Percentiles rank a stretch among this genome's conserved stretches.
Evolutionary conservation across 2,888 invertebrate species (phyloP).

Genomic region (Mylabris sibirica): DNA sequence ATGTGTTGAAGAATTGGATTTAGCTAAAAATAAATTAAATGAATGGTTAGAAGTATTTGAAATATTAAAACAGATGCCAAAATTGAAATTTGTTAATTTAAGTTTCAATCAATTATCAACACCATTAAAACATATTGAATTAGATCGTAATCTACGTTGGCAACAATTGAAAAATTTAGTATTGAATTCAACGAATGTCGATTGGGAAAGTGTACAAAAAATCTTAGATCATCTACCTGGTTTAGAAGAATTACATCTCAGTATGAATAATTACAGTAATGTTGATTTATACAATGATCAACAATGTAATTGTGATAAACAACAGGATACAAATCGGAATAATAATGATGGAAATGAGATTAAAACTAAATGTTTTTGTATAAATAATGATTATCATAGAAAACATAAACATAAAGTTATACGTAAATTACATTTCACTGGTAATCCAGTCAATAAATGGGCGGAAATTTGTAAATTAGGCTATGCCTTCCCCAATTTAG

Average conservation of each 20-base stretch:
- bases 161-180: constrained; percentile 78
- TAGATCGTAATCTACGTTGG: constrained; percentile 60
- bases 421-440: constrained; percentile 85
- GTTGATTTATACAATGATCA: constrained; percentile 70
- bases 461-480: constrained; percentile 84
- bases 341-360: constrained; percentile 22
- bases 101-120: constrained; percentile 87
- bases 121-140: constrained; percentile 65
- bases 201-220: constrained; percentile 83
- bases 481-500: constrained; percentile 83
- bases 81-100: constrained; percentile 88
- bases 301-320: constrained; percentile 48
- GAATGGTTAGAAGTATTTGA: constrained; percentile 91
- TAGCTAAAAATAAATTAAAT: constrained; percentile 89
- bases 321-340: constrained; percentile 52
- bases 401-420: constrained; percentile 69
- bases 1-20: constrained; percentile 91
- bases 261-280: constrained; percentile 85
- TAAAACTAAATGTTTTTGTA: constrained; percentile 45
- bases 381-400: constrained; percentile 47
- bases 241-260: constrained; percentile 90
- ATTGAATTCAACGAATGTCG: constrained; percentile 85
- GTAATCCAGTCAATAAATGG: constrained; percentile 88
- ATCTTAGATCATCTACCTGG: constrained; percentile 79
- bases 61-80: constrained; percentile 86